These are phyloP conservation scores for Neria commutata DNA, from an alignment of 2,888 invertebrate genomes.

Conservation along the genomic window DNA sequence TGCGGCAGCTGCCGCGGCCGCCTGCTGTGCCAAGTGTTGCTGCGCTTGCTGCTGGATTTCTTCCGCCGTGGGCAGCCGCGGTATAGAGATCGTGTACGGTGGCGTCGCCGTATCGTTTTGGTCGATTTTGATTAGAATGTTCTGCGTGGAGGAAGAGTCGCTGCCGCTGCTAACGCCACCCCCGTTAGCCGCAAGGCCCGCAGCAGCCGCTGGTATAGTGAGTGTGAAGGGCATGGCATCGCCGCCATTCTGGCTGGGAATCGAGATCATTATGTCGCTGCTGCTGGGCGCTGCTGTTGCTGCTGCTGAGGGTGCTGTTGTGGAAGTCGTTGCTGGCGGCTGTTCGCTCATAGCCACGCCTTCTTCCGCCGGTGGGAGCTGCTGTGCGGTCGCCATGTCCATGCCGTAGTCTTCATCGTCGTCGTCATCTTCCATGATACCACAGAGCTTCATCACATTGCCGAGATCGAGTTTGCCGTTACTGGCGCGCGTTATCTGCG, in stretches of 20 bases:
- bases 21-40: conserved; percentile 52
- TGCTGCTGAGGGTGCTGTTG: conserved; percentile 26
- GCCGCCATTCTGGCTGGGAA: conserved; percentile 59
- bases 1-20: conserved; percentile 48
- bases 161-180: conserved; percentile 16
- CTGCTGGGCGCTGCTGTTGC: conserved; percentile 26
- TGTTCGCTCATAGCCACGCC: background rate
- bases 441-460: conserved; percentile 76
- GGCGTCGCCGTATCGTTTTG: conserved; percentile 53
- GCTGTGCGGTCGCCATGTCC: too few species aligned
- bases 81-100: conserved; percentile 61
- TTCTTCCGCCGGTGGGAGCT: too few species aligned
- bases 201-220: conserved; percentile 56
- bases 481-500: conserved; percentile 52
- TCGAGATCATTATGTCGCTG: conserved; percentile 61
- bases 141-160: conserved; percentile 51
- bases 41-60: conserved; percentile 58
- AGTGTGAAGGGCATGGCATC: conserved; percentile 60
- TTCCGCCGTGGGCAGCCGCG: conserved; percentile 60
- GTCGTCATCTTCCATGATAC: conserved; percentile 74
- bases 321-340: conserved; percentile 20
- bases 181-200: conserved; percentile 11
- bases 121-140: conserved; percentile 62
- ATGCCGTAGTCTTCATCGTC: conserved; percentile 66
- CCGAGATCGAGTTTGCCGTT: conserved; percentile 70